These are phyloP conservation scores for Drosophila pegasa DNA, from an alignment of 2,888 invertebrate genomes.

Conservation along the genomic window DNA sequence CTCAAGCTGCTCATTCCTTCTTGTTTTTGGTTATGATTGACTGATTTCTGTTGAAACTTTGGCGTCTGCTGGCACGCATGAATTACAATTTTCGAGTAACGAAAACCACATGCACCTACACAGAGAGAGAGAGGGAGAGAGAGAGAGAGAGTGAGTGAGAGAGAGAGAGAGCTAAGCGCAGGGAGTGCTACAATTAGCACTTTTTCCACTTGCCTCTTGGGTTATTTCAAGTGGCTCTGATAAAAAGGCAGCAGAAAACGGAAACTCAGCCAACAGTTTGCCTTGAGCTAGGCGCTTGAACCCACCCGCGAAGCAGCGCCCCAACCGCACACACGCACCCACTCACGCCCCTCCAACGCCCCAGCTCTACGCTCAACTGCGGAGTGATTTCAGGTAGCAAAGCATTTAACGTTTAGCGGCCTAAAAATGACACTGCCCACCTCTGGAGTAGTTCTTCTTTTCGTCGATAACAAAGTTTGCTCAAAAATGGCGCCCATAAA, in stretches of 20 bases:
- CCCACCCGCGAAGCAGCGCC: slow-evolving; percentile 20
- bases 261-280: slow-evolving; percentile 55
- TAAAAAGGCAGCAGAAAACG: slow-evolving; percentile 60
- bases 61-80: slow-evolving; percentile 78
- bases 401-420: slow-evolving; percentile 75
- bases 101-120: slow-evolving; percentile 58
- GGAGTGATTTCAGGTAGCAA: slow-evolving; percentile 54
- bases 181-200: slow-evolving; percentile 71
- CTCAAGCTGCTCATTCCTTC: not conserved
- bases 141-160: slow-evolving; percentile 2
- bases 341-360: not conserved
- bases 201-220: slow-evolving; percentile 51
- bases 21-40: slow-evolving; percentile 74
- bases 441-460: slow-evolving; percentile 9
- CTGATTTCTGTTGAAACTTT: slow-evolving; percentile 81
- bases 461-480: slow-evolving; percentile 74
- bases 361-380: not conserved
- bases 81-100: slow-evolving; percentile 76
- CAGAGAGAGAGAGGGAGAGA: slow-evolving; percentile 11
- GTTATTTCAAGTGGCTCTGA: slow-evolving; percentile 65
- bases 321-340: not conserved
- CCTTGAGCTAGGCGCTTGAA: slow-evolving; percentile 79
- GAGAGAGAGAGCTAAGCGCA: slow-evolving; percentile 26
- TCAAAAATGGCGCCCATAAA: slow-evolving; percentile 65
- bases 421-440: slow-evolving; percentile 63